Conservation (phyloP, 2,113 vertebrate genomes). For the Thinocorus orbignyianus region DNA sequence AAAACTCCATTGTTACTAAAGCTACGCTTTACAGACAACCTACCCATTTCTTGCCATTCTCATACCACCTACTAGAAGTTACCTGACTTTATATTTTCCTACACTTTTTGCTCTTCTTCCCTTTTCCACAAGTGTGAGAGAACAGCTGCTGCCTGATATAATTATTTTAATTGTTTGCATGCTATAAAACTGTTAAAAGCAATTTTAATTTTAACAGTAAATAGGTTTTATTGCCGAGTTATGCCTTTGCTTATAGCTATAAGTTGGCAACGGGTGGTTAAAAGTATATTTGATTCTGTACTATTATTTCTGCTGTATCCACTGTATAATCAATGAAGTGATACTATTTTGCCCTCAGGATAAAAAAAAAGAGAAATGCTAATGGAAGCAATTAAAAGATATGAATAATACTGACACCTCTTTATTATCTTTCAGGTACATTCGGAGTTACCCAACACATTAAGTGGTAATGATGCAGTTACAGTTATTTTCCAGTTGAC, state of each 20-base stretch:
- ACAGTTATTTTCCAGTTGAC: slow-evolving; percentile 73
- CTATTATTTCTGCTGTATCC: slow-evolving; percentile 54
- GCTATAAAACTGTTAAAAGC: slow-evolving; percentile 74
- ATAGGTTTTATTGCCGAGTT: slow-evolving; percentile 76
- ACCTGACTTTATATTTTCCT: not conserved
- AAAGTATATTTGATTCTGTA: slow-evolving; percentile 50
- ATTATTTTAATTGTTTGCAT: slow-evolving; percentile 74
- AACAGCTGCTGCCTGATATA: slow-evolving; percentile 58
- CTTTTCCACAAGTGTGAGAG: not conserved
- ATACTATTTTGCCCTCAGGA: slow-evolving; percentile 68
- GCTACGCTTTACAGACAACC: not conserved
- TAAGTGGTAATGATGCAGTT: slow-evolving; percentile 73
- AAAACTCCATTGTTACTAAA: not conserved
- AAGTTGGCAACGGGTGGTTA: slow-evolving; percentile 61
- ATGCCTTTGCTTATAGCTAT: slow-evolving; percentile 64
- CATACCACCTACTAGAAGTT: not conserved
- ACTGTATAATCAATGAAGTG: slow-evolving; percentile 64
- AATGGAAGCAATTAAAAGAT: slow-evolving; percentile 76
- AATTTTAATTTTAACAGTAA: slow-evolving; percentile 79
- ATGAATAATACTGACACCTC: slow-evolving; percentile 70
- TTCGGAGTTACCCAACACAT: slow-evolving; percentile 55
- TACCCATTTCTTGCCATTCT: not conserved
- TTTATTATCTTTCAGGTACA: slow-evolving; percentile 76
- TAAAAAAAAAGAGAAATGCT: not conserved
- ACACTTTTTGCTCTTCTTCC: not conserved